Percentiles rank a stretch among this genome's conserved stretches.
Conservation (phyloP, 2,797 vertebrate genomes). For the Etheostoma perlongum region DNA sequence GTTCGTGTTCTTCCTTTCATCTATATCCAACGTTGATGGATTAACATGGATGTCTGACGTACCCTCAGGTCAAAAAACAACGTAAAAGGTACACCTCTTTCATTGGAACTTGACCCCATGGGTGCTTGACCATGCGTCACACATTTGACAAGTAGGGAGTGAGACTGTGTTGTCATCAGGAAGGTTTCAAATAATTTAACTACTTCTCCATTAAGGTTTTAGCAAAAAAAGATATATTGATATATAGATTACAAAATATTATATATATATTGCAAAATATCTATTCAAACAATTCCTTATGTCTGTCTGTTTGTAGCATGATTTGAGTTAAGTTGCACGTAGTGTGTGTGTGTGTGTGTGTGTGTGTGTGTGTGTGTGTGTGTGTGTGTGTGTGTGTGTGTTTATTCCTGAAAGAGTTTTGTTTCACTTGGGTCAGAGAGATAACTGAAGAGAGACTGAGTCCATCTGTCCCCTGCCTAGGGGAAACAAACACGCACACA, state of each 20-base stretch:
- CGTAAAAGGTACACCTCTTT: too few species aligned
- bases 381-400: not conserved
- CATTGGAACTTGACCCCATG: too few species aligned
- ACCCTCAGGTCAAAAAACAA: too few species aligned
- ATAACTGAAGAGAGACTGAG: slow-evolving; percentile 68
- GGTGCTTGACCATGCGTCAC: too few species aligned
- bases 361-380: not conserved
- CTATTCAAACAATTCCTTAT: not conserved
- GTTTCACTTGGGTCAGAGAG: slow-evolving; percentile 68
- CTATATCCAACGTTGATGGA: too few species aligned
- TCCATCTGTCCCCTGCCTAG: slow-evolving; percentile 74
- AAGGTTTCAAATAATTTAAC: slow-evolving; percentile 4
- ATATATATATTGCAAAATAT: not conserved
- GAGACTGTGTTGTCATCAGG: not conserved
- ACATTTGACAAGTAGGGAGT: too few species aligned
- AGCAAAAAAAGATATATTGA: not conserved
- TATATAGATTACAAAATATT: not conserved
- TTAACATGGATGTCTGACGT: too few species aligned
- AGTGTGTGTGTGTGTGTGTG: slow-evolving; percentile 15
- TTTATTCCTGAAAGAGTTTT: slow-evolving; percentile 60
- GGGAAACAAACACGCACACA: slow-evolving; percentile 50
- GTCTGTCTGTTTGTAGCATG: not conserved
- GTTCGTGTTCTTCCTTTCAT: too few species aligned
- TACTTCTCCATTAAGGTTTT: not conserved
- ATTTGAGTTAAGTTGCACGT: not conserved